Base-by-base conservation (phyloP, 2,888 invertebrate species). In the Trachelus troglodyta region DNA sequence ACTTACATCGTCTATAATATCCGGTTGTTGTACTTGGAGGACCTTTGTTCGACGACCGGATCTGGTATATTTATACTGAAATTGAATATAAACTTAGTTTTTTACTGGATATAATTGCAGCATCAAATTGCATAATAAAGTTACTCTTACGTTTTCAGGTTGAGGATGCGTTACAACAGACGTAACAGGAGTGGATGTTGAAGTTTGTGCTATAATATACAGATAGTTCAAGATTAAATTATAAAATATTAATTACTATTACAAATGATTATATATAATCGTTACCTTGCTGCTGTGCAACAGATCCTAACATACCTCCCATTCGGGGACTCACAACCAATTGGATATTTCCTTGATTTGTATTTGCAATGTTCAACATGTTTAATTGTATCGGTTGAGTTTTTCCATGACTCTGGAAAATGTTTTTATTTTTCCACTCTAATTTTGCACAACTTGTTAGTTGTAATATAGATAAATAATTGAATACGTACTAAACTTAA, bases 311-410 rank as follows among this genome's bases (percentile, higher is more conserved):
- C 78, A 93, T 90, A 11, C 92, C 89, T 69, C 92, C 92, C 79
- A 92, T 89, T 77, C 92, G 86, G 23, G 93, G 92, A 89, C 93
- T 93, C 91, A 94, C 92, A 3, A 94, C 92, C 40, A 94, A 88
- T 80, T 93, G 93, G 82, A 92, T 91, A 75, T 92, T 91, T 40
- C 90, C 87, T 80, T 90, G 90, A 73, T 86, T 79, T 23, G 83
- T 75, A 80, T 84, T 87, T 15, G 86, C 69, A 80, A 88, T 91
- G 80, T 90, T 91, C 69, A 90, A 68, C 83, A 91, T 89, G 78
- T 90, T 91, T 11, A 90, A 80, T 76, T 91, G 90, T 69, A 90
- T 90, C 33, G 87, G 86, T 79, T 89, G 88, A 79, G 82, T 86
- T 74, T 89, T 90, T 69, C 74, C 85, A 80, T 88, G 88, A 78